Percentiles rank a stretch among this genome's conserved stretches.
Evolutionary conservation across 2,797 vertebrate species (phyloP).

Genomic region (Silurus lanzhouensis): DNA sequence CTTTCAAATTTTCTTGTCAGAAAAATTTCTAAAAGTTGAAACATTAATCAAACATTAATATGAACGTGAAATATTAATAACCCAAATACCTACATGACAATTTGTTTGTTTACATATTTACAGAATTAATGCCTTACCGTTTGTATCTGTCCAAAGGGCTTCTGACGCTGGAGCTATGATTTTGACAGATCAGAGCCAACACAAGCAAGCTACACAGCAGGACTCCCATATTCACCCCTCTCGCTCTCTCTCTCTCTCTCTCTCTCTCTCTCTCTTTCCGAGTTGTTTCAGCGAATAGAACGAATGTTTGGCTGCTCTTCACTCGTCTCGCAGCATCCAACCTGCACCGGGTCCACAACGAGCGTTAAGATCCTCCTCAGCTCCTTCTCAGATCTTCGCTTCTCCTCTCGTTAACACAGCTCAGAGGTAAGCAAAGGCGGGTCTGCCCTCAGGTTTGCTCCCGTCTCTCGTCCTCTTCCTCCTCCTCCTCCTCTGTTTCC

Average conservation of each 20-base stretch:
- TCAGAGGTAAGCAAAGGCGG: slow-evolving; percentile 6
- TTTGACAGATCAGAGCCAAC: slow-evolving; percentile 74
- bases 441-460: slow-evolving; percentile 34
- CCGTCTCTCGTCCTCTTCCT: slow-evolving; percentile 24
- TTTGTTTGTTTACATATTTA: not conserved
- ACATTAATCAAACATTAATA: not conserved
- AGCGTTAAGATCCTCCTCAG: not conserved
- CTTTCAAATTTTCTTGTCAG: not conserved
- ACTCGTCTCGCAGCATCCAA: slow-evolving; percentile 36
- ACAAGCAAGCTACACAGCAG: slow-evolving; percentile 69
- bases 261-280: not conserved
- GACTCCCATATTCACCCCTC: slow-evolving; percentile 74
- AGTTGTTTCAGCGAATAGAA: slow-evolving; percentile 14
- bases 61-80: not conserved
- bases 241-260: not conserved
- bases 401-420: slow-evolving; percentile 11
- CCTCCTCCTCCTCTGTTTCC: slow-evolving; percentile 2
- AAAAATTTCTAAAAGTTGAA: not conserved
- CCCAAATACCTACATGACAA: not conserved
- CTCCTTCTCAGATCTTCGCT: not conserved
- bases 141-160: slow-evolving; percentile 75
- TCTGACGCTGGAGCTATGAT: slow-evolving; percentile 71
- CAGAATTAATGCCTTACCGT: slow-evolving; percentile 74
- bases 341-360: slow-evolving; percentile 29
- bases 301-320: slow-evolving; percentile 2